These are phyloP conservation scores for Mus minutoides DNA, from an alignment of 2,797 vertebrate species.

Conservation along the genomic window DNA sequence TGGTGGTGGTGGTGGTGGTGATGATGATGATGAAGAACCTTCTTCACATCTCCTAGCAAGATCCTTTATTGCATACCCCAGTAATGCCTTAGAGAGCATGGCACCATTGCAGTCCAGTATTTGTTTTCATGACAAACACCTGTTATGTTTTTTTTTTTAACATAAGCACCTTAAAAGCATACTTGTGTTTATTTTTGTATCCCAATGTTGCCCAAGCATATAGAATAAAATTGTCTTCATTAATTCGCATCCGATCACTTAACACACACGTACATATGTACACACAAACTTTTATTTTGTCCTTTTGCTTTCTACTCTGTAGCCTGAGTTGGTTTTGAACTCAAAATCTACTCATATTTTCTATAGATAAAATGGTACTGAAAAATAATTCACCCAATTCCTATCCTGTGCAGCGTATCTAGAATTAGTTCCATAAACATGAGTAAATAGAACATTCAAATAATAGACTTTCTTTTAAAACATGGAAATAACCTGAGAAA, in stretches of 20 bases:
- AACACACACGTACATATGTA: background rate
- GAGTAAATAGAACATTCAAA: constrained; percentile 17
- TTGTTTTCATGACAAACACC: background rate
- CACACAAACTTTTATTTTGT: background rate
- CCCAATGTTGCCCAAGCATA: background rate
- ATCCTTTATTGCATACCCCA: background rate
- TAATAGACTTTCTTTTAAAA: background rate
- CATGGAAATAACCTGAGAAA: constrained; percentile 4
- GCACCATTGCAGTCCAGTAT: background rate
- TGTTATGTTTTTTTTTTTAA: background rate
- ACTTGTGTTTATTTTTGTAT: background rate
- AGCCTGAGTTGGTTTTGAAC: background rate
- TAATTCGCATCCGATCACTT: background rate
- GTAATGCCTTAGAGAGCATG: no score
- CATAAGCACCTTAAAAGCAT: background rate
- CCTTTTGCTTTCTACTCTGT: background rate
- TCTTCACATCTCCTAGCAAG: background rate
- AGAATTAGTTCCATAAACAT: background rate
- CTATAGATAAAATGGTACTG: background rate
- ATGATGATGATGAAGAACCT: background rate
- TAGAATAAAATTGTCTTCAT: background rate
- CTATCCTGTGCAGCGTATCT: background rate
- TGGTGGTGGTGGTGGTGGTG: no score
- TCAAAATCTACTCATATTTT: background rate
- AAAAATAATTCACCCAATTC: background rate